phyloP scores from a whole-genome alignment of 1,140 invertebrate species.

The Frieseomelitta varia region DNA sequence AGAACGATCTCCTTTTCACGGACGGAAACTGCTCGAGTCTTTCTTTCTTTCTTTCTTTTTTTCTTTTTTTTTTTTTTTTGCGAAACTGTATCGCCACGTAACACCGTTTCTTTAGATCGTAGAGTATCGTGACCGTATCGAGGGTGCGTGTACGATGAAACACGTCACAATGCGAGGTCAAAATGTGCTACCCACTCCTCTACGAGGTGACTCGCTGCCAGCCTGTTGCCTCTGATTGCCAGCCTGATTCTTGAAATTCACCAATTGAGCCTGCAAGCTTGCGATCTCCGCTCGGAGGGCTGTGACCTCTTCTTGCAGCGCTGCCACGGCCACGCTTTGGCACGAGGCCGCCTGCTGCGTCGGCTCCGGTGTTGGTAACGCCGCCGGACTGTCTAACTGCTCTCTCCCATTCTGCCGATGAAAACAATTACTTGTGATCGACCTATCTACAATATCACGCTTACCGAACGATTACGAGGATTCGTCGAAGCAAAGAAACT shows the following conservation, averaged over 20 bases:
- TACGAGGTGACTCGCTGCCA: conserved; percentile 70
- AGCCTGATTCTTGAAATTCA: conserved; percentile 68
- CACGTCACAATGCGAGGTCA: neutral
- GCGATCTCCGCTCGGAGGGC: conserved; percentile 83
- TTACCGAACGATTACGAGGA: neutral
- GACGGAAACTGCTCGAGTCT: neutral
- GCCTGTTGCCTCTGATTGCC: conserved; percentile 62
- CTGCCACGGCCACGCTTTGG: conserved; percentile 71
- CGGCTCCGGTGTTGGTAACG: conserved; percentile 79
- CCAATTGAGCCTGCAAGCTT: conserved; percentile 82
- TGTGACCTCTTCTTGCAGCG: conserved; percentile 83
- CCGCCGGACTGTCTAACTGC: conserved; percentile 72
- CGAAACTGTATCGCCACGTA: neutral
- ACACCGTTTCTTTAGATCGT: too few species aligned
- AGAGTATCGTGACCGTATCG: neutral
- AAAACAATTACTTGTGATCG: neutral
- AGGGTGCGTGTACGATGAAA: too few species aligned
- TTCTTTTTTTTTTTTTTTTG: neutral
- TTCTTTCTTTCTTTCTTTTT: too few species aligned
- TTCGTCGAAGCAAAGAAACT: neutral
- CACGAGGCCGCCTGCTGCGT: conserved; percentile 78
- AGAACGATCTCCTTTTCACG: conserved; percentile 9
- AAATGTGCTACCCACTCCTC: conserved; percentile 58
- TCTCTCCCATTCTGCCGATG: conserved; percentile 67
- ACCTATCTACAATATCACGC: too few species aligned